Base-by-base conservation (phyloP, 2,888 invertebrate species). In the Drosophila cognata region DNA sequence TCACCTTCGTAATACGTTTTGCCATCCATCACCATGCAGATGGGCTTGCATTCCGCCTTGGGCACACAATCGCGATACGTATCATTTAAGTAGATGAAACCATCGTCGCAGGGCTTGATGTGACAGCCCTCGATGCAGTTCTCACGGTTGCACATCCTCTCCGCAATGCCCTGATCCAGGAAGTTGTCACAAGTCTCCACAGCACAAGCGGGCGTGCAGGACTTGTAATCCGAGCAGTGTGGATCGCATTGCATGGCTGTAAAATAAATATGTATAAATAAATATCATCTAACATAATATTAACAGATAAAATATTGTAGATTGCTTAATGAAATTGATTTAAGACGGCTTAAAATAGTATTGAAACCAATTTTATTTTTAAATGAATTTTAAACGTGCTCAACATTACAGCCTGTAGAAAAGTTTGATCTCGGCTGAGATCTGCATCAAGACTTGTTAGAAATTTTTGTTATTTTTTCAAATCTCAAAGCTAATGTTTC, bases 231-330 rank as follows among this genome's bases (percentile, higher is more conserved):
- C 1, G 96, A 95, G 82, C 97, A 97, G 52, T 95, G 94, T 82
- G 96, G 96, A 91, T 97, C 97, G 87, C 98, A 98, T 93, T 98
- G 98, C 94, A 98, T 96, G 0, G 98, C 97, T 97, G 92, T 4
- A 29, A 2, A 50, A 41, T n/a, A n/a, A 1, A 16, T n/a, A 13
- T 0, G 4, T 28, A 6, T 21, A 7, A 31, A 25, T n/a, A 16
- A 18, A 56, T 35, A 43, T 35, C 4, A 28, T 43, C 1, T 18
- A 25, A 25, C 3, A 25, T 0, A 16, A 31, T 25, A 53, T 5
- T 33, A 2, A n/a, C 4, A 8, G 21, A 16, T 25, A 16, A 1
- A 25, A 25, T 11, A 11, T n/a, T 29, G 29, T 29, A n/a, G 3
- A 7, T 38, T 8, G 7, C 18, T 4, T 8, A 38, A 38, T 38